Evolutionary conservation across 2,888 invertebrate species (phyloP), one percentile per base, ranked within the genome.

Genomic region (Pediacus dermestoides): DNA sequence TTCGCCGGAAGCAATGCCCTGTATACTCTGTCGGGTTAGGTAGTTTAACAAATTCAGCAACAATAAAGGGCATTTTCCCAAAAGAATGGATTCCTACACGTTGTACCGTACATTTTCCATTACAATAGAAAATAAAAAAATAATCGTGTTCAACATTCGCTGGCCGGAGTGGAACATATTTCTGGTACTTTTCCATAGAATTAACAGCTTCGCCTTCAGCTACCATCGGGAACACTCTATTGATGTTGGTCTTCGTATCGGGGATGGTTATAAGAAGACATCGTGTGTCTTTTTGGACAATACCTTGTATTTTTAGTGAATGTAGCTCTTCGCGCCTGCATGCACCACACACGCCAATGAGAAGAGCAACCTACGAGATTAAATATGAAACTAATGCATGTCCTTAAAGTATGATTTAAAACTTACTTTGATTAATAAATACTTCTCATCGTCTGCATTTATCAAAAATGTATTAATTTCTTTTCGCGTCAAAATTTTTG

Each of bases 391-490:
- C 12, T 27, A 9, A 27, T 27, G 10, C 27, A 27, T 27, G n/a
- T n/a, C n/a, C 6, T 6, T 33, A 13, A n/a, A 9, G 11, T 10
- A 33, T 30, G 15, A 37, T 31, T 25, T n/a, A 22, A 30, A 37
- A 42, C 3, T 12, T 16, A 2, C 32, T 34, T 21, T 30, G 18
- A 12, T 38, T 33, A 4, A 30, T 18, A 30, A 42, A 42, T 16
- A 23, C 30, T 11, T 36, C 21, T 14, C 14, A 15, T 1, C 15
- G 26, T 22, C 37, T 35, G n/a, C 22, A 28, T 31, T 22, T 16
- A 3, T 16, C 18, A 37, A 10, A 32, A 37, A 37, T 16, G 33
- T 27, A 18, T 33, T n/a, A 9, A 39, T 27, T 26, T 39, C 18
- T 16, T 33, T 13, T 16, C 18, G 10, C 6, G 26, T 26, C 16